These are phyloP conservation scores for Parnassius smintheus DNA, from an alignment of 2,888 invertebrate species.

Conservation along the genomic window DNA sequence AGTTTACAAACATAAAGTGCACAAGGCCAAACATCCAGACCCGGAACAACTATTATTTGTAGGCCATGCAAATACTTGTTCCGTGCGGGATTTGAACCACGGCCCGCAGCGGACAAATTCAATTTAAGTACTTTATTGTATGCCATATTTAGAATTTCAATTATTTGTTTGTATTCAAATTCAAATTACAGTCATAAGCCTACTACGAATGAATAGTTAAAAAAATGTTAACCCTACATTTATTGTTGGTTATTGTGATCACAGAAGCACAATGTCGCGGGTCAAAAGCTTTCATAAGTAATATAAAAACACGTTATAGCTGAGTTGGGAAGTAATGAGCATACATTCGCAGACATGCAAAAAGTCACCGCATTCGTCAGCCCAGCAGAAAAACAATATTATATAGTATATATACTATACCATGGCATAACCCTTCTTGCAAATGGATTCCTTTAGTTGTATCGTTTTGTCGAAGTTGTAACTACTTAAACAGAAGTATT, in stretches of 20 bases:
- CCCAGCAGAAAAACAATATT: neutral
- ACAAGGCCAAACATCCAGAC: too few species aligned
- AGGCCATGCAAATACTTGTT: too few species aligned
- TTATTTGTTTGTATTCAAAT: too few species aligned
- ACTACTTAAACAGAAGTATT: too few species aligned
- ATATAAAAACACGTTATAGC: neutral
- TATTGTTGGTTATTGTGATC: neutral
- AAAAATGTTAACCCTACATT: neutral
- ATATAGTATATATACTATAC: neutral
- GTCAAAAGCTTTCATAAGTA: slow-evolving; percentile 6
- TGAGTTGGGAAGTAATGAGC: slow-evolving; percentile 12
- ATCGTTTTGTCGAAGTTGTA: neutral
- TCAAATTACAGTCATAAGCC: too few species aligned
- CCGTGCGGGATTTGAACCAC: too few species aligned
- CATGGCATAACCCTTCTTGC: neutral
- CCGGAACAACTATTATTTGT: too few species aligned
- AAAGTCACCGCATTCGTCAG: neutral
- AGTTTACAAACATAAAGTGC: too few species aligned
- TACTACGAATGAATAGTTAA: too few species aligned
- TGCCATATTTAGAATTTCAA: too few species aligned
- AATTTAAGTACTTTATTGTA: too few species aligned
- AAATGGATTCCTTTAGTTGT: neutral
- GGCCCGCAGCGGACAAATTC: too few species aligned
- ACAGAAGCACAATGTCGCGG: slow-evolving; percentile 6
- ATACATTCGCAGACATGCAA: slow-evolving; percentile 12